Conservation (phyloP, 2,797 vertebrate genomes). For the Halcyon smyrnensis region DNA sequence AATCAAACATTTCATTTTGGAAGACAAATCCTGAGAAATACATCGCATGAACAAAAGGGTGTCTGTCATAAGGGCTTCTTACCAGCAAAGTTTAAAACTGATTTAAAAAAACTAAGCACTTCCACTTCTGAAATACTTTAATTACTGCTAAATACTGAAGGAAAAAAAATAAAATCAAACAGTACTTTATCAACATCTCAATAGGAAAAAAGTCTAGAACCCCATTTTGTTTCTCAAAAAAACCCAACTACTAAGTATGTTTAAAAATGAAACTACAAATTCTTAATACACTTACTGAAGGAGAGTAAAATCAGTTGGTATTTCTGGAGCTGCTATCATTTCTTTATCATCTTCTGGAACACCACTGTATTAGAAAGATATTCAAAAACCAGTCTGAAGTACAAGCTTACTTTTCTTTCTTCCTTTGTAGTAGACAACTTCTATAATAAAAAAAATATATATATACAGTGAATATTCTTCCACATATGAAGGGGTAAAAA, state of each 20-base stretch:
- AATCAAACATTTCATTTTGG: background rate
- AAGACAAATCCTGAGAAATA: background rate
- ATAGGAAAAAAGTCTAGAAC: background rate
- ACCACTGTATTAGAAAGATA: constrained; percentile 90
- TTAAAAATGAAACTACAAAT: background rate
- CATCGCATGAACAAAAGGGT: background rate
- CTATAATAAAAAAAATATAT: no score
- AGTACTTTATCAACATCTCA: background rate
- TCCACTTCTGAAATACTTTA: background rate
- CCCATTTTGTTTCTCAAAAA: background rate
- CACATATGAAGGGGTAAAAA: background rate
- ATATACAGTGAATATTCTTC: background rate
- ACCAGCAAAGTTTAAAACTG: background rate
- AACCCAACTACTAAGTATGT: background rate
- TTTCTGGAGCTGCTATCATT: constrained; percentile 99
- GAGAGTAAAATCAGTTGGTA: constrained; percentile 95
- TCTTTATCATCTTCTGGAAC: constrained; percentile 98
- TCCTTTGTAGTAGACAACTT: constrained; percentile 66
- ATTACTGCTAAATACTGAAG: background rate
- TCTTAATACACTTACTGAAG: constrained; percentile 88
- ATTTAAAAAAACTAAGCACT: background rate
- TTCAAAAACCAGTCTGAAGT: constrained; percentile 82
- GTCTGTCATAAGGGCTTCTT: background rate
- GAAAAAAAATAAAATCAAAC: background rate
- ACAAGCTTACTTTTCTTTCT: constrained; percentile 62